phyloP scores from a whole-genome alignment of 2,888 invertebrate genomes.

The Aleiodes alternator region DNA sequence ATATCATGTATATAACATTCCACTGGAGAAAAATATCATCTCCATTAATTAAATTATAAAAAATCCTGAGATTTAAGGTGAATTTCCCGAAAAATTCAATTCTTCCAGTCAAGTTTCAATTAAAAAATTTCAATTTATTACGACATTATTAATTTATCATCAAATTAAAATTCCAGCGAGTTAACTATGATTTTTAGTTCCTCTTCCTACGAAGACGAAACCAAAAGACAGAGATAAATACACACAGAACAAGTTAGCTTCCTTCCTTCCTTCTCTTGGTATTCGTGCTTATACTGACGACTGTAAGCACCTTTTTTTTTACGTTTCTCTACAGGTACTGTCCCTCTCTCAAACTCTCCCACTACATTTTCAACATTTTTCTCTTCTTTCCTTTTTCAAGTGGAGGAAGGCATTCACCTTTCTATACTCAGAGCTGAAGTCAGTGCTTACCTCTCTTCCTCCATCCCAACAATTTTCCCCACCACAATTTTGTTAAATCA shows the following conservation, averaged over 20 bases:
- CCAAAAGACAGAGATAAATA: conserved; percentile 1
- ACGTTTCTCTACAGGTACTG: conserved; percentile 41
- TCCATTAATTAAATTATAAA: background rate
- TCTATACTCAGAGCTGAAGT: conserved; percentile 48
- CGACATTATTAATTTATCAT: too few relatives aligned
- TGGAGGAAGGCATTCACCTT: conserved; percentile 70
- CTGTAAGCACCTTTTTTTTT: conserved; percentile 31
- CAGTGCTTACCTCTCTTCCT: conserved; percentile 29
- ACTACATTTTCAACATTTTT: conserved; percentile 47
- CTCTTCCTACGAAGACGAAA: too few relatives aligned
- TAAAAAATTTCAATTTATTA: too few relatives aligned
- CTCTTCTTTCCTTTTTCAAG: conserved; percentile 44
- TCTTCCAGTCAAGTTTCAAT: too few relatives aligned
- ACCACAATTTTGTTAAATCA: background rate
- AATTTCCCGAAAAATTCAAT: background rate
- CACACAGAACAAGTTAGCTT: conserved; percentile 37
- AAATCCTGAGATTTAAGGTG: background rate
- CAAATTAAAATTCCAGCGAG: too few relatives aligned
- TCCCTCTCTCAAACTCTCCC: conserved; percentile 56
- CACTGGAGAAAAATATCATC: background rate
- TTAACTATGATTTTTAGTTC: too few relatives aligned
- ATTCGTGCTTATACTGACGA: conserved; percentile 27
- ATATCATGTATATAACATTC: conserved; percentile 12
- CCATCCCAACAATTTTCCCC: conserved; percentile 11
- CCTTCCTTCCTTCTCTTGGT: conserved; percentile 37